Evolutionary conservation across 2,888 invertebrate species (phyloP).

Genomic region (Drosophila demipolita): DNA sequence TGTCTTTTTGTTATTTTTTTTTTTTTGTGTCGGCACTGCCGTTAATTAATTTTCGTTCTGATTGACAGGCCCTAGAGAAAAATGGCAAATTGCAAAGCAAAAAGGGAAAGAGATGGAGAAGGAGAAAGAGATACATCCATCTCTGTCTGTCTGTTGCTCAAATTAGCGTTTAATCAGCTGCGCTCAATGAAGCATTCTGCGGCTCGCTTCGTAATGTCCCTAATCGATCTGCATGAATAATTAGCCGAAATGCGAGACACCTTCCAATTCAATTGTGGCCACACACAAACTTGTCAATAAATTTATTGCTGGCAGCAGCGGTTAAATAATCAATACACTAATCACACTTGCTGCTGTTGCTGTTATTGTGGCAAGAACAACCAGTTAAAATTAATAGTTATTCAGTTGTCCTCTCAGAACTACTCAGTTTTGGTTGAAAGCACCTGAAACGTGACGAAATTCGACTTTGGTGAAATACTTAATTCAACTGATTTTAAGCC

Average conservation of each 20-base stretch:
- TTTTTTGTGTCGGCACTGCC: constrained; percentile 18
- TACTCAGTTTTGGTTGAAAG: not conserved
- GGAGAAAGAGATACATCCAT: not conserved
- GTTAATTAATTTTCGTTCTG: constrained; percentile 59
- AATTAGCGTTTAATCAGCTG: constrained; percentile 72
- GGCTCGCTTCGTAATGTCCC: constrained; percentile 42
- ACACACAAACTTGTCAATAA: constrained; percentile 29
- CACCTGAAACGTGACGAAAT: constrained; percentile 59
- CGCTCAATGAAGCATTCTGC: constrained; percentile 55
- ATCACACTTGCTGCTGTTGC: constrained; percentile 31
- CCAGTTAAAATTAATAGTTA: constrained; percentile 58
- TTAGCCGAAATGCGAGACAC: constrained; percentile 38
- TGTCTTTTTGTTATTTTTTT: constrained; percentile 1
- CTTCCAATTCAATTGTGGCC: constrained; percentile 19
- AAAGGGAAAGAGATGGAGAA: not conserved
- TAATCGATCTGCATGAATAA: constrained; percentile 73
- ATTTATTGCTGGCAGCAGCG: constrained; percentile 33
- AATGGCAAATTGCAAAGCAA: not conserved
- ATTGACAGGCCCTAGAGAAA: constrained; percentile 31
- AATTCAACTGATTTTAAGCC: not conserved
- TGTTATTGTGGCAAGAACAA: constrained; percentile 28
- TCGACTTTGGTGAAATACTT: not conserved
- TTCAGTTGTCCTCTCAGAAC: constrained; percentile 47
- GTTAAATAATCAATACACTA: constrained; percentile 35
- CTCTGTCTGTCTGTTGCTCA: constrained; percentile 26